Evolutionary conservation across 1,140 invertebrate genomes (phyloP), one percentile per base, ranked within the genome.

Genomic region (Venustaconcha ellipsiformis): DNA sequence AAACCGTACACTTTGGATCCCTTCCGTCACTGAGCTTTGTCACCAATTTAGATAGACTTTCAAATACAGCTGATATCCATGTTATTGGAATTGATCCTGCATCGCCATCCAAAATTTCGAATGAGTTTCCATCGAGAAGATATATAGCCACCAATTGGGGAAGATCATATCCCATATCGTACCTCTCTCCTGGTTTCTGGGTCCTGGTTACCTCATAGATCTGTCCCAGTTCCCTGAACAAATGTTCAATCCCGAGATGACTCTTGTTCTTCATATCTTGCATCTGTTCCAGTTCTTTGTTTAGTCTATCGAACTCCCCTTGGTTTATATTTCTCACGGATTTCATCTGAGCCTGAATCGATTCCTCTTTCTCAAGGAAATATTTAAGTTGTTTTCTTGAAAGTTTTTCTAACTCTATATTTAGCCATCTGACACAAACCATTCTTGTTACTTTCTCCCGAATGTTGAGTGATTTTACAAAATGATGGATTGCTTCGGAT

Each of bases 31-130:
- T n/a, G 1, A 1, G n/a, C 8, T 23, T 11, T 4, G 0, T 12
- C 11, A 1, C 12, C 13, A 63, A 1, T 1, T 60, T 14, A 60
- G 20, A 5, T 2, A 26, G 2, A 2, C 30, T 1, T 1, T 30
- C 48, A 18, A 63, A 63, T 0, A 71, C 23, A 1, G 18, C n/a
- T 1, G n/a, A 14, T 48, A 30, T 30, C 69, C 69, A 71, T 23
- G 15, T 18, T n/a, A 20, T 56, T 3, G 69, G 58, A 14, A 71
- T 18, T 5, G 48, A 60, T 48, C 60, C 23, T 18, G n/a, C 63
- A n/a, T 71, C 69, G 1, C 69, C 69, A 71, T 71, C 69, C 4
- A 60, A 62, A 14, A 71, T 20, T 55, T 71, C 69, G 0, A 62
- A 71, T 0, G 55, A 37, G 6, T 63, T 17, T 48, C 69, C 69